Base-by-base conservation (phyloP, 2,888 invertebrate species). In the Serripes groenlandicus region DNA sequence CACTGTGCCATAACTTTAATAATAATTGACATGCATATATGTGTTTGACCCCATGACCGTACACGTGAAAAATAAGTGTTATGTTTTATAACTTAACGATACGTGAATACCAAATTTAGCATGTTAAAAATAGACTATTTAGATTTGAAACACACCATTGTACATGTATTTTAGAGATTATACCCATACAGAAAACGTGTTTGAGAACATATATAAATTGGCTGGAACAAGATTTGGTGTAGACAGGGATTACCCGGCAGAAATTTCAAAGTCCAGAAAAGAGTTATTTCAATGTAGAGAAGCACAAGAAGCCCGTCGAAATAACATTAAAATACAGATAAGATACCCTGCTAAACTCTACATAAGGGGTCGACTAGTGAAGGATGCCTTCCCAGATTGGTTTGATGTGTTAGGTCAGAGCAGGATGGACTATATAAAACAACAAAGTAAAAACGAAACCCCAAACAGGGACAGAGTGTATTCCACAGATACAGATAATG, bases 131-230 rank as follows among this genome's bases (percentile, higher is more conserved):
- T n/a, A n/a, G n/a, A n/a, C n/a, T n/a, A n/a, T n/a, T n/a, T n/a
- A n/a, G n/a, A n/a, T n/a, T n/a, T n/a, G n/a, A n/a, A n/a, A n/a
- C n/a, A n/a, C n/a, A n/a, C n/a, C n/a, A n/a, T n/a, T n/a, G n/a
- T n/a, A n/a, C n/a, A n/a, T n/a, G n/a, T n/a, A n/a, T n/a, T 82
- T 82, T 28, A 37, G 42, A 66, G 80, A 80, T 56, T 75, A 75
- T 60, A 7, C 1, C 3, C 72, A 80, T 30, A 75, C 75, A 26
- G 78, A 82, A 35, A 34, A 0, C 0, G 56, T 75, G 9, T 21
- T 82, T 28, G 18, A 21, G 34, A 77, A 66, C 21, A 70, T 74
- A 32, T 70, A 78, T 28, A 74, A n/a, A 28, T 34, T 82, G 9
- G 66, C 66, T 34, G 60, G 42, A 1, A 77, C 37, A 4, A 23